These are phyloP conservation scores for Drosophila pectinifera DNA, from an alignment of 1,140 invertebrate species.

Conservation along the genomic window DNA sequence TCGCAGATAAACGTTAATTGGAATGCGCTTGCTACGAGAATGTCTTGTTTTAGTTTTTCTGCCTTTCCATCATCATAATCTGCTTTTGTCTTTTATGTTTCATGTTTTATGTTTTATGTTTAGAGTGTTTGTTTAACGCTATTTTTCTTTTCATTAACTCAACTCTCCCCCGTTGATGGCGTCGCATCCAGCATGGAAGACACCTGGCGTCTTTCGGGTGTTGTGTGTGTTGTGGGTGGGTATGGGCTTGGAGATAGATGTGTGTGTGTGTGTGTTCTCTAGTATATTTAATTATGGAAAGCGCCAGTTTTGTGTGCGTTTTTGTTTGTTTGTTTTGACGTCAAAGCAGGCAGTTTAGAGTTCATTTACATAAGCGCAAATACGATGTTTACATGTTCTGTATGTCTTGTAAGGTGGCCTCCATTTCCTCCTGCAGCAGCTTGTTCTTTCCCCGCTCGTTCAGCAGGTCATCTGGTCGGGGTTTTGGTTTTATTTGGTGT, in stretches of 20 bases:
- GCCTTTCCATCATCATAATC: conserved; percentile 22
- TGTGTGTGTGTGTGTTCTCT: conserved; percentile 36
- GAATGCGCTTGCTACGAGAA: conserved; percentile 70
- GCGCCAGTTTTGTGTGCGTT: conserved; percentile 72
- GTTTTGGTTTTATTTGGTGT: conserved; percentile 11
- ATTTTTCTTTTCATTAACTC: conserved; percentile 39
- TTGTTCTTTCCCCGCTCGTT: conserved; percentile 98
- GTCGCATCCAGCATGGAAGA: conserved; percentile 63
- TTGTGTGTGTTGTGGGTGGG: conserved; percentile 36
- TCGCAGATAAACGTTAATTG: conserved; percentile 43
- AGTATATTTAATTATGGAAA: conserved; percentile 75
- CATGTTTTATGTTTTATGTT: conserved; percentile 22
- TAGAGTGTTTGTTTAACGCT: conserved; percentile 44
- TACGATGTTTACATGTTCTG: conserved; percentile 96
- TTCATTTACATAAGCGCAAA: conserved; percentile 77
- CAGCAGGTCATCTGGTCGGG: conserved; percentile 95
- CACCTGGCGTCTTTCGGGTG: conserved; percentile 61
- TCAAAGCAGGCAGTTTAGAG: conserved; percentile 82
- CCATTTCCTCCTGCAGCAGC: conserved; percentile 98
- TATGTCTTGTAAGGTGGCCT: conserved; percentile 99
- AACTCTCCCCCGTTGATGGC: conserved; percentile 37
- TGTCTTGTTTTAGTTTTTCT: conserved; percentile 47
- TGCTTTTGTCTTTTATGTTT: conserved; percentile 54
- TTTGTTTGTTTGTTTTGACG: conserved; percentile 58
- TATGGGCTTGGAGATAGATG: conserved; percentile 17